Base-by-base conservation (phyloP, 2,888 invertebrate genomes). In the Venustoraphidia nigricollis region DNA sequence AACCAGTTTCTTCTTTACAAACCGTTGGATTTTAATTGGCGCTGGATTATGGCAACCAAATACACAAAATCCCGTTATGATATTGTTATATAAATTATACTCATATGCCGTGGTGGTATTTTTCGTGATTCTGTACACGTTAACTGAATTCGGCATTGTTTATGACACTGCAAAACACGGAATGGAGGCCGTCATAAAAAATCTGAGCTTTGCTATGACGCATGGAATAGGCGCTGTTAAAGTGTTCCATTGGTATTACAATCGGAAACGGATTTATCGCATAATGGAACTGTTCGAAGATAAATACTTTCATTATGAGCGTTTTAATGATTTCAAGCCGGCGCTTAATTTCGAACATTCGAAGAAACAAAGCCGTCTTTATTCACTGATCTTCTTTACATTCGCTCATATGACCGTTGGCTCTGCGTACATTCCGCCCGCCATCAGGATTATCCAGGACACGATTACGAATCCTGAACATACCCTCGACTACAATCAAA, bases 141-240 rank as follows among this genome's bases (percentile, higher is more conserved):
- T 49, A 10, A 59, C 62, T 2, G 62, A 63, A 53, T 61, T 62
- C 52, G 46, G 60, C 5, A 59, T 59, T 41, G 49, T 63, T 2
- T 56, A 56, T 45, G 59, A 58, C 45, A 27, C 27, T 27, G 60
- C 61, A 3, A 59, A 56, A 42, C 51, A 53, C 39, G 52, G 59
- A 51, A 50, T 58, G 37, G 56, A 59, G 39, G 54, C 57, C 44
- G 52, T 62, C 9, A 62, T 62, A n/a, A 63, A 62, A 49, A 63
- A 62, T 49, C 51, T 63, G n/a, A 61, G 59, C 49, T 60, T 62
- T 52, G 59, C 57, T 10, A 48, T 62, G 34, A 62, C 61, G 6
- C 62, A 62, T 50, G 53, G 62, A 36, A 59, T 63, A 60, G 63
- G 62, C 9, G 59, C 60, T 27, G 52, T 61, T 17, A 63, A 63